phyloP scores from a whole-genome alignment of 2,113 vertebrate species.

The Emydocephalus ijimae region DNA sequence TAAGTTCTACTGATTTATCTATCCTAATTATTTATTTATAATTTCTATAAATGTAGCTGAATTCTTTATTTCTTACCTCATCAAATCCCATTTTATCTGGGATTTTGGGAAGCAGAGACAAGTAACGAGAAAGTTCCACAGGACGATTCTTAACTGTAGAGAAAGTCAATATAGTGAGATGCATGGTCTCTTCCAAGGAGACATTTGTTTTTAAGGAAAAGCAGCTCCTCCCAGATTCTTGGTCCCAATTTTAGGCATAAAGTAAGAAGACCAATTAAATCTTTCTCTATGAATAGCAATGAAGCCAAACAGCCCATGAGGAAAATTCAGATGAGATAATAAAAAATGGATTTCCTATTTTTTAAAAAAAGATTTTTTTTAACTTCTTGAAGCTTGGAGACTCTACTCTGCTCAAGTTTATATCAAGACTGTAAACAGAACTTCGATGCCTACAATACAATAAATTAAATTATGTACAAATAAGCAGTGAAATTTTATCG shows the following conservation, averaged over 20 bases:
- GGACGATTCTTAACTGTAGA: conserved; percentile 76
- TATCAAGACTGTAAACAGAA: neutral
- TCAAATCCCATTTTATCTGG: conserved; percentile 88
- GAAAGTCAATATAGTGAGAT: neutral
- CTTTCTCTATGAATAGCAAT: neutral
- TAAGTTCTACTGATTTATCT: neutral
- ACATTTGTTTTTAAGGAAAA: neutral
- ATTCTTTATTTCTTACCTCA: conserved; percentile 71
- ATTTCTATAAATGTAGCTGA: neutral
- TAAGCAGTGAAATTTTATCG: neutral
- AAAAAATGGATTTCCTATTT: neutral
- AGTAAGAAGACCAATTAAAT: neutral
- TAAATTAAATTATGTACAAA: no score
- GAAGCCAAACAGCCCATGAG: neutral
- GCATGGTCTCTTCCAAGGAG: neutral
- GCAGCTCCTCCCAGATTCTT: neutral
- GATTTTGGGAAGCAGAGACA: conserved; percentile 66
- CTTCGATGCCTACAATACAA: neutral
- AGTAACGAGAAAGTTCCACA: conserved; percentile 71
- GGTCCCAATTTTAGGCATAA: neutral
- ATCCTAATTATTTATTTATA: neutral
- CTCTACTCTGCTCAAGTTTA: neutral
- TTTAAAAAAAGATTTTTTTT: neutral
- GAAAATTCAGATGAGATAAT: neutral
- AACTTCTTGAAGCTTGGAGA: neutral